These are phyloP conservation scores for Dryococelus australis DNA, from an alignment of 2,888 invertebrate species.

Conservation along the genomic window DNA sequence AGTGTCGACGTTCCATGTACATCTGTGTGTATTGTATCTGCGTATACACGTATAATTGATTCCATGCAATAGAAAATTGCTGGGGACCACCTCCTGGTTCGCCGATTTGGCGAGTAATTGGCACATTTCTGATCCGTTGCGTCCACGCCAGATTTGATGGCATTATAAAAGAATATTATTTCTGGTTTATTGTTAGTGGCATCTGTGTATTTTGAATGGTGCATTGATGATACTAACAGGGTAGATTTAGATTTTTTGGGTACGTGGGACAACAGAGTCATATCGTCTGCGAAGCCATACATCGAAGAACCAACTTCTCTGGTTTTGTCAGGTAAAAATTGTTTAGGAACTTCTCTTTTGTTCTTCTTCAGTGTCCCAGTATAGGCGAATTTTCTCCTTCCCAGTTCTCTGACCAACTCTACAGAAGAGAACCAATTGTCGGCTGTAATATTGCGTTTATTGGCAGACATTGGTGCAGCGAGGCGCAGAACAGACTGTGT, in stretches of 20 bases:
- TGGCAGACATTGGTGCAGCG: neutral
- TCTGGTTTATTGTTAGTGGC: no score
- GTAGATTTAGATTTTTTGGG: neutral
- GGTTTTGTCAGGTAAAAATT: neutral
- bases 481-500: slow-evolving; percentile 12
- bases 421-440: neutral
- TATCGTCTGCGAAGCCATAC: no score
- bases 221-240: neutral
- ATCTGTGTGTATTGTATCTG: no score
- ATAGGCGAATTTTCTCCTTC: neutral
- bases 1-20: no score
- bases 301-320: no score
- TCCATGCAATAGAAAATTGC: no score
- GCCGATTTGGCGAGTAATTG: no score
- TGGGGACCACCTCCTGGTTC: no score
- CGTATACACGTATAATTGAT: no score
- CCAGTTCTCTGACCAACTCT: neutral
- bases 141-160: no score
- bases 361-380: neutral
- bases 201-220: neutral
- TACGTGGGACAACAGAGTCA: neutral
- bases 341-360: neutral
- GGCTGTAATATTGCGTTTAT: neutral
- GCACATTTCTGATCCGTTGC: no score
- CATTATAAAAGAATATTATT: no score